A percentile compares a stretch with the other conserved stretches of the same genome.
Evolutionary conservation across 2,797 vertebrate species (phyloP).

Genomic region (Argyrosomus regius): DNA sequence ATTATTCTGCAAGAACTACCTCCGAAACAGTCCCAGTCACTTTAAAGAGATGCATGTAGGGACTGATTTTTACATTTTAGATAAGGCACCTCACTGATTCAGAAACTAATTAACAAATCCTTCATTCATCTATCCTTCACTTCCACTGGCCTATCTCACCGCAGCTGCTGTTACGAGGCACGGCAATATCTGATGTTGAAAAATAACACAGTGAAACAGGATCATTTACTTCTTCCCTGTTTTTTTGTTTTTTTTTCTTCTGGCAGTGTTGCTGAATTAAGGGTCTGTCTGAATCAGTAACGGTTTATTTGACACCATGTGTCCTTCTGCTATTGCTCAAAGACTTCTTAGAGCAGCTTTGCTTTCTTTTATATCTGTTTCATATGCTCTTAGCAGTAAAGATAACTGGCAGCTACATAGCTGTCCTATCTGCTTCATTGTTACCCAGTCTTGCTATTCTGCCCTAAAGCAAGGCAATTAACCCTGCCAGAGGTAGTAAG

Average conservation of each 20-base stretch:
- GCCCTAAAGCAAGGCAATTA: constrained; percentile 69
- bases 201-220: constrained; percentile 27
- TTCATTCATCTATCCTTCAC: constrained; percentile 26
- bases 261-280: constrained; percentile 16
- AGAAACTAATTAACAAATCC: constrained; percentile 33
- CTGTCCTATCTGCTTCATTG: constrained; percentile 55
- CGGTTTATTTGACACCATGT: constrained; percentile 31
- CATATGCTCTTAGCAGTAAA: constrained; percentile 57
- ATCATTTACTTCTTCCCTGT: background rate
- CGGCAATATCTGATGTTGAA: constrained; percentile 31
- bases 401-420: constrained; percentile 62
- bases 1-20: constrained; percentile 30
- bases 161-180: background rate
- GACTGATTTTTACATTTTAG: constrained; percentile 30
- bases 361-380: constrained; percentile 54
- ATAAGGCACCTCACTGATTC: constrained; percentile 24
- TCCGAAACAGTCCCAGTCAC: constrained; percentile 21
- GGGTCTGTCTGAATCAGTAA: constrained; percentile 1
- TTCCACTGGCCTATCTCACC: constrained; percentile 2
- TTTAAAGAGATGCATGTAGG: constrained; percentile 23
- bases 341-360: constrained; percentile 34
- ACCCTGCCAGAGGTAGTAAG: constrained; percentile 63
- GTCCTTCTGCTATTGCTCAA: constrained; percentile 45
- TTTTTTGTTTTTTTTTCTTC: background rate
- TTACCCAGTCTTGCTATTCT: constrained; percentile 55